Evolutionary conservation across 2,888 invertebrate genomes (phyloP), one percentile per base, ranked within the genome.

Genomic region (Keiferia lycopersicella): DNA sequence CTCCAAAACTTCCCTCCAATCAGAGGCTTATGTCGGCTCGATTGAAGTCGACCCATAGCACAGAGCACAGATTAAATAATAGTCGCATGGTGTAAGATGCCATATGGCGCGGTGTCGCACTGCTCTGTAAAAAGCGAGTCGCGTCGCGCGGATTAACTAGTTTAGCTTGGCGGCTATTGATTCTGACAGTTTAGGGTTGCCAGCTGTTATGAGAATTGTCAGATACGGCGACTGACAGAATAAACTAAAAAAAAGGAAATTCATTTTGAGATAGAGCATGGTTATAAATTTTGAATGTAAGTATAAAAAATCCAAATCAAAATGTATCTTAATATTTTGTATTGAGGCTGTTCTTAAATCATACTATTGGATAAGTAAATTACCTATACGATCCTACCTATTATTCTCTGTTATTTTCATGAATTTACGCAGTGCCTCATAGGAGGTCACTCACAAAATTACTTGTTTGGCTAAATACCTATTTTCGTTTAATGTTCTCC

Each of bases 61-160:
- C 14, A 41, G 39, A 16, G 39, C 39, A 59, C 14, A 41, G 39
- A 59, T 59, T 41, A 41, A 59, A 59, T 59, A 59, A 41, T 59
- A 41, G 22, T 59, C 41, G 82, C 84, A 75, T 74, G 73, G 45
- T 64, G 65, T 73, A 85, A 88, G 88, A 86, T 82, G 86, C 81
- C 90, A 91, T 89, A 88, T 90, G 89, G 87, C 80, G 71, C 70
- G 69, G 71, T 67, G 69, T 70, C 68, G 70, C 70, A 67, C 30
- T 6, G 41, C 1, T 3, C 41, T 41, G 68, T 57, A 79, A 78
- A 82, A 85, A 83, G 82, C 82, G 69, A 71, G 74, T 72, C 75
- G 66, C 7, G 51, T 22, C 51, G 51, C 22, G 51, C 12, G 56
- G 56, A 56, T 56, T 56, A 56, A 56, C 56, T 56, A 56, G 56